A percentile compares a stretch with the other conserved stretches of the same genome.
Evolutionary conservation across 1,140 invertebrate genomes (phyloP).

Genomic region (Lucilia cuprina): DNA sequence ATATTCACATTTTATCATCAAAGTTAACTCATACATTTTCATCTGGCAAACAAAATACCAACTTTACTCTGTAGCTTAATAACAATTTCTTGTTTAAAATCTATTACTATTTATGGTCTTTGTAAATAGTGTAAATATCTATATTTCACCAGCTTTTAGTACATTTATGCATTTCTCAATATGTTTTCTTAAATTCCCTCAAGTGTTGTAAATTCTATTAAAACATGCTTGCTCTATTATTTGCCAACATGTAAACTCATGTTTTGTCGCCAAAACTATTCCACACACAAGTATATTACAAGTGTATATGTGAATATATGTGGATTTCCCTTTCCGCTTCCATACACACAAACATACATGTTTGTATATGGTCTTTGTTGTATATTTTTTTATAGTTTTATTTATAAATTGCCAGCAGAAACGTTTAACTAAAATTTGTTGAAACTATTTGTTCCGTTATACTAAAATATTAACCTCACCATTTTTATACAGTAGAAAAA

Average conservation of each 20-base stretch:
- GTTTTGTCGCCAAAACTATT: slow-evolving; percentile 28
- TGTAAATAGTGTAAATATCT: too few species aligned
- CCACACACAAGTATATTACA: background rate
- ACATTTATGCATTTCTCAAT: background rate
- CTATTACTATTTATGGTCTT: too few species aligned
- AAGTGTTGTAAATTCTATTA: slow-evolving; percentile 33
- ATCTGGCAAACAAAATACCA: too few species aligned
- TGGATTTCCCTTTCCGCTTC: background rate
- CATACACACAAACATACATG: background rate
- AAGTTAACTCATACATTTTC: too few species aligned
- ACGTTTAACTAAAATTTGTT: slow-evolving; percentile 23
- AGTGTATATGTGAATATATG: background rate
- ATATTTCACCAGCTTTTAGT: too few species aligned
- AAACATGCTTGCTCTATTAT: slow-evolving; percentile 25
- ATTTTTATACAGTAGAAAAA: background rate
- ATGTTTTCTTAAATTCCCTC: slow-evolving; percentile 14
- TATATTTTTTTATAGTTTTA: background rate
- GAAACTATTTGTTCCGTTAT: background rate
- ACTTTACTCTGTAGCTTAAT: too few species aligned
- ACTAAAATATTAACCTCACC: background rate
- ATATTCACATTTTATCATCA: too few species aligned
- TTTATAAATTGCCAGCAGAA: background rate
- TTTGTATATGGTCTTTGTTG: background rate
- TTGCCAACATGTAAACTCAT: slow-evolving; percentile 26
- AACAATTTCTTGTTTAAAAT: too few species aligned